These are phyloP conservation scores for Allacma fusca DNA, from an alignment of 2,888 invertebrate genomes.

Conservation along the genomic window DNA sequence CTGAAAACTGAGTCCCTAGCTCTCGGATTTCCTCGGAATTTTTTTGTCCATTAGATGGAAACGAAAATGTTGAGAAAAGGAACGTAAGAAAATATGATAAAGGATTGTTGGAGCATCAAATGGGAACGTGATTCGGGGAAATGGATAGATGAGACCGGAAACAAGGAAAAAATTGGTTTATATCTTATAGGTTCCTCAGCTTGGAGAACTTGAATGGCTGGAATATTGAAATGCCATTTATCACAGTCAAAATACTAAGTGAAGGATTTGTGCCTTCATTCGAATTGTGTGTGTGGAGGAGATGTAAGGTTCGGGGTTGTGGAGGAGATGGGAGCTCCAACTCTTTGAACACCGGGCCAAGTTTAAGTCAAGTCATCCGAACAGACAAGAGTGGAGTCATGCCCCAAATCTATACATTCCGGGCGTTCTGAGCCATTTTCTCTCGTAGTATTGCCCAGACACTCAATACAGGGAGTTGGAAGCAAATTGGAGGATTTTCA, in stretches of 20 bases:
- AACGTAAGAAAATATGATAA: constrained; percentile 37
- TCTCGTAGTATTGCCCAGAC: no score
- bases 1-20: neutral
- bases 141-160: constrained; percentile 47
- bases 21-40: neutral
- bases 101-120: constrained; percentile 47
- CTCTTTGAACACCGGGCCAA: neutral
- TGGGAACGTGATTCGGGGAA: constrained; percentile 45
- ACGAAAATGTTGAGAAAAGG: constrained; percentile 12
- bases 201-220: constrained; percentile 45
- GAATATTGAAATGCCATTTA: constrained; percentile 60
- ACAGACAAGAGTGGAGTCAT: neutral
- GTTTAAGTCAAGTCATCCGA: neutral
- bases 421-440: no score
- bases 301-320: neutral
- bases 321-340: neutral
- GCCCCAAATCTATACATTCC: neutral
- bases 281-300: neutral
- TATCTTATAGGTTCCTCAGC: constrained; percentile 43
- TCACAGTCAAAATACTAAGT: constrained; percentile 55
- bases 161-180: constrained; percentile 49
- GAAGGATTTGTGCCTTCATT: constrained; percentile 46
- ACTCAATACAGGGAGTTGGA: no score
- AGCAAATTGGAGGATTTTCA: neutral
- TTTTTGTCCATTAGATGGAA: constrained; percentile 30